A percentile compares a stretch with the other conserved stretches of the same genome.
Evolutionary conservation across 2,888 invertebrate species (phyloP).

Genomic region (Anagyrus pseudococci): DNA sequence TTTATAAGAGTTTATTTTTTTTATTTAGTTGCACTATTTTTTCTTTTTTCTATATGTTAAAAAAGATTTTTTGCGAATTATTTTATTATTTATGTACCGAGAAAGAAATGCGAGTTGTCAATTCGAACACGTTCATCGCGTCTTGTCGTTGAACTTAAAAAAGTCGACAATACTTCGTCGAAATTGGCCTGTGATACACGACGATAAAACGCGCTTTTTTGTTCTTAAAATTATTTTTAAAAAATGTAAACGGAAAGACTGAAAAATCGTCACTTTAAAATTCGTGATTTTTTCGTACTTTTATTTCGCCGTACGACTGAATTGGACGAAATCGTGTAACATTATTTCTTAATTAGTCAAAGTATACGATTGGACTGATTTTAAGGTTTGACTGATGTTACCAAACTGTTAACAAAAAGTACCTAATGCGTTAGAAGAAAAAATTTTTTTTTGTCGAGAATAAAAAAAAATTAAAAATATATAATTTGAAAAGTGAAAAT

Average conservation of each 20-base stretch:
- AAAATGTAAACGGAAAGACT: constrained; percentile 40
- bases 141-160: constrained; percentile 46
- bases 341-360: constrained; percentile 39
- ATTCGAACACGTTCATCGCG: constrained; percentile 40
- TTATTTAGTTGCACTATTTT: constrained; percentile 44
- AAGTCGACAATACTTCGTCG: constrained; percentile 46
- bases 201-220: constrained; percentile 47
- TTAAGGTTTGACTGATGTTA: constrained; percentile 61
- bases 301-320: constrained; percentile 46
- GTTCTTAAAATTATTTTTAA: constrained; percentile 39
- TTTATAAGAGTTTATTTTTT: constrained; percentile 41
- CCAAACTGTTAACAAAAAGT: constrained; percentile 60
- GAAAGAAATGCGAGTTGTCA: constrained; percentile 23
- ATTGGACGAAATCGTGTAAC: constrained; percentile 47
- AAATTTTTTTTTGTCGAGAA: constrained; percentile 39
- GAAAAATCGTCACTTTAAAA: constrained; percentile 42
- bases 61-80: constrained; percentile 41
- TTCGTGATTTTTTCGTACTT: constrained; percentile 42
- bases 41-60: constrained; percentile 46
- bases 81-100: constrained; percentile 34
- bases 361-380: constrained; percentile 58
- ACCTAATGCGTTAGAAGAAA: constrained; percentile 58
- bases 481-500: constrained; percentile 37
- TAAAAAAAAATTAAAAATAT: constrained; percentile 38
- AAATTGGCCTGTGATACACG: constrained; percentile 51